These are phyloP conservation scores for Tortricodes alternella DNA, from an alignment of 2,888 invertebrate genomes.

Conservation along the genomic window DNA sequence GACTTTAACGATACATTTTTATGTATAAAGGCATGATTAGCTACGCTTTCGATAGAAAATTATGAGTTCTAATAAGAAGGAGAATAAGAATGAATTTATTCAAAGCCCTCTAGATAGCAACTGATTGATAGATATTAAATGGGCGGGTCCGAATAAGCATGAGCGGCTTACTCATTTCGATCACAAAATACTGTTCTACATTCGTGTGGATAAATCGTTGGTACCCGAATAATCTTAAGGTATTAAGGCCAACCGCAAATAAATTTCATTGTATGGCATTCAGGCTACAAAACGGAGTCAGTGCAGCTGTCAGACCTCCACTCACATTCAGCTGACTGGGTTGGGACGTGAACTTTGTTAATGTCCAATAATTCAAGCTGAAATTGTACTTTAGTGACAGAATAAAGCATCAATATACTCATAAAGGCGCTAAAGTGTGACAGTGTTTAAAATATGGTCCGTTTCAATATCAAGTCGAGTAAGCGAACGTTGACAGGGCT, in stretches of 20 bases:
- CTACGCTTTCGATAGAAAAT: slow-evolving; percentile 56
- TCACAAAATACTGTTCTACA: slow-evolving; percentile 25
- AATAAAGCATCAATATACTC: no score
- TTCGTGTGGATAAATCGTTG: slow-evolving; percentile 15
- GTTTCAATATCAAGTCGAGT: neutral
- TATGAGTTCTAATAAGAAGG: slow-evolving; percentile 48
- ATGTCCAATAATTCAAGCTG: slow-evolving; percentile 21
- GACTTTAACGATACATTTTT: slow-evolving; percentile 13
- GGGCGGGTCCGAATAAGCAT: slow-evolving; percentile 35
- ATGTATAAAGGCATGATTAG: slow-evolving; percentile 47
- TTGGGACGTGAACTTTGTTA: slow-evolving; percentile 8
- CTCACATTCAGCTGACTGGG: neutral
- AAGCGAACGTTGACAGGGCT: neutral
- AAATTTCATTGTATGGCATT: slow-evolving; percentile 39
- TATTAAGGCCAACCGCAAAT: slow-evolving; percentile 40
- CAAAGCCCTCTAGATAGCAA: slow-evolving; percentile 48
- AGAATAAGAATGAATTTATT: slow-evolving; percentile 59
- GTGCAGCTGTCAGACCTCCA: slow-evolving; percentile 41
- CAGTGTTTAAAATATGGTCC: neutral
- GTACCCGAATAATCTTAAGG: slow-evolving; percentile 23
- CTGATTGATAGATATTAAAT: slow-evolving; percentile 46
- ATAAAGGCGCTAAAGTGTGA: no score
- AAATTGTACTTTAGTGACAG: neutral
- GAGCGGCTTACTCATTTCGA: slow-evolving; percentile 22
- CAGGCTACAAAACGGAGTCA: slow-evolving; percentile 51